These are phyloP conservation scores for Melanostigma gelatinosum DNA, from an alignment of 2,113 vertebrate species.

Conservation along the genomic window DNA sequence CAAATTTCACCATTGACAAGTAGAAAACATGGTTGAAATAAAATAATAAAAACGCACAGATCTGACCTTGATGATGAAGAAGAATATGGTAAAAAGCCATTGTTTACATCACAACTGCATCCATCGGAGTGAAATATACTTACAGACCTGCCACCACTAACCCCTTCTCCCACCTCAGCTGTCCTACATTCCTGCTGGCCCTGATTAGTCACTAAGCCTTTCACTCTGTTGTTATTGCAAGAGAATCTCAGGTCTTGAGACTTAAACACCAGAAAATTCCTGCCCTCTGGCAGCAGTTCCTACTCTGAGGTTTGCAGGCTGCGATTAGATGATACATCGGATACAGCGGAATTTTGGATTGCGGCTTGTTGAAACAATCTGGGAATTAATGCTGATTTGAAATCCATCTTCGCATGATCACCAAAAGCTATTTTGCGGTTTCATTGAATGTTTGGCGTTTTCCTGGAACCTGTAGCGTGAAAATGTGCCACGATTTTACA, in stretches of 20 bases:
- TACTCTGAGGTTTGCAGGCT: slow-evolving; percentile 31
- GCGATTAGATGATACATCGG: slow-evolving; percentile 15
- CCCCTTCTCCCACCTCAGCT: slow-evolving; percentile 29
- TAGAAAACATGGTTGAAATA: not conserved
- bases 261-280: slow-evolving; percentile 69
- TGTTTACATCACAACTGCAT: not conserved
- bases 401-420: slow-evolving; percentile 5
- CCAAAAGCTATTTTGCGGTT: slow-evolving; percentile 17
- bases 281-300: slow-evolving; percentile 53
- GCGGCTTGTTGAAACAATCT: slow-evolving; percentile 21
- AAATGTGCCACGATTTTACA: slow-evolving; percentile 2
- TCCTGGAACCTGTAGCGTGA: slow-evolving; percentile 2
- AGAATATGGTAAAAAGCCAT: not conserved
- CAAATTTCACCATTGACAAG: not conserved
- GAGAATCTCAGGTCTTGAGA: slow-evolving; percentile 71
- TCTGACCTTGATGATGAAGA: not conserved
- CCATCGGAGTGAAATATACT: not conserved
- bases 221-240: slow-evolving; percentile 65
- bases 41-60: not conserved
- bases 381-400: slow-evolving; percentile 4
- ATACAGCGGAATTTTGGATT: slow-evolving; percentile 20
- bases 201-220: slow-evolving; percentile 56
- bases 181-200: slow-evolving; percentile 49
- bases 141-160: not conserved
- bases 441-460: slow-evolving; percentile 1